Conservation (phyloP, 2,797 vertebrate species). For the Notolabrus celidotus region DNA sequence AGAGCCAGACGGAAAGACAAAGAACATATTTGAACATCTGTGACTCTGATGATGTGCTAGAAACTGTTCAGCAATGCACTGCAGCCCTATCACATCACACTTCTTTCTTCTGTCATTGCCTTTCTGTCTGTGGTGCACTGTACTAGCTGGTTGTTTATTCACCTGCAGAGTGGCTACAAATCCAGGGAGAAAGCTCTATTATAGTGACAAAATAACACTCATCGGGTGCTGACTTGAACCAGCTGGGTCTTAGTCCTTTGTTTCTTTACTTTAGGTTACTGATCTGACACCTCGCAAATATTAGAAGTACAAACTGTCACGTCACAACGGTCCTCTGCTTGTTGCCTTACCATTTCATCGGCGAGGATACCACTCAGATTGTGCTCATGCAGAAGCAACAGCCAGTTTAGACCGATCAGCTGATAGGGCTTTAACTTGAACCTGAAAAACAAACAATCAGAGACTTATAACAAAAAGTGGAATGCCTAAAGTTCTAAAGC, state of each 20-base stretch:
- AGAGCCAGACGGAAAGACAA: not conserved
- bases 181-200: not conserved
- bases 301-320: not conserved
- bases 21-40: constrained; percentile 25
- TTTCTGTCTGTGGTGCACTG: not conserved
- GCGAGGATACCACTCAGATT: constrained; percentile 95
- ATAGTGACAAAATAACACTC: not conserved
- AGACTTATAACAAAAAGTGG: constrained; percentile 9
- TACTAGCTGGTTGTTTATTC: constrained; percentile 16
- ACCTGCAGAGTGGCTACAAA: constrained; percentile 10
- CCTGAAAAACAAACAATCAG: too few relatives aligned
- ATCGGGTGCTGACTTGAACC: not conserved
- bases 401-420: constrained; percentile 97
- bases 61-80: not conserved
- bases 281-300: not conserved
- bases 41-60: not conserved
- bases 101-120: constrained; percentile 3
- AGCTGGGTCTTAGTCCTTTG: not conserved
- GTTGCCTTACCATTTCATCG: constrained; percentile 95
- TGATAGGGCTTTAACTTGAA: constrained; percentile 94
- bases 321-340: too few relatives aligned
- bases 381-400: constrained; percentile 93
- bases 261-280: not conserved
- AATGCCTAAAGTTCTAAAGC: too few relatives aligned
- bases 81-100: constrained; percentile 5